A percentile compares a stretch with the other conserved stretches of the same genome.
Evolutionary conservation across 2,888 invertebrate species (phyloP).

Genomic region (Carcina quercana): DNA sequence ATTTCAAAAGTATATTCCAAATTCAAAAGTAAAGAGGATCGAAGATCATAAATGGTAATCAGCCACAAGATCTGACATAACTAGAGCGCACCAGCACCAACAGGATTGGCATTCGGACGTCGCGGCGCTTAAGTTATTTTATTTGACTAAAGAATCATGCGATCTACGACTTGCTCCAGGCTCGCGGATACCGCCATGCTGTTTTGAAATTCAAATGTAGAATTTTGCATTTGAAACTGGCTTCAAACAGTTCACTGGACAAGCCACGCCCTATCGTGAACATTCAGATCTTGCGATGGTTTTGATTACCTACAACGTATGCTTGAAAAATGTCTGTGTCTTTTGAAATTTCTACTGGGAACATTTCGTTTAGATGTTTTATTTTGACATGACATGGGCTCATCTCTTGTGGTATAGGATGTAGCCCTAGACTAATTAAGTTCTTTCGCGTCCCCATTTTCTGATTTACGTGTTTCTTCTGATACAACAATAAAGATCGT

Average conservation of each 20-base stretch:
- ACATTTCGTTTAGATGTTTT: too few relatives aligned
- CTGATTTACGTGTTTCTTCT: too few relatives aligned
- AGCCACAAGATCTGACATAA: conserved; percentile 17
- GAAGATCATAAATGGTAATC: conserved; percentile 4
- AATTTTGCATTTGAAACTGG: conserved; percentile 66
- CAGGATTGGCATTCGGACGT: conserved; percentile 52
- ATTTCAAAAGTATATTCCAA: too few relatives aligned
- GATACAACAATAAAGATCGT: too few relatives aligned
- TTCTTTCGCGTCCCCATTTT: too few relatives aligned
- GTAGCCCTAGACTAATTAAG: too few relatives aligned
- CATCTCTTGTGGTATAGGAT: too few relatives aligned
- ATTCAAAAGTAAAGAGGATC: too few relatives aligned
- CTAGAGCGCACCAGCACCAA: too few relatives aligned
- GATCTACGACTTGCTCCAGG: conserved; percentile 36
- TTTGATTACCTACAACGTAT: conserved; percentile 8
- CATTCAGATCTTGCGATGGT: conserved; percentile 33
- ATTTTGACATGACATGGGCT: too few relatives aligned
- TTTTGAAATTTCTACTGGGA: too few relatives aligned
- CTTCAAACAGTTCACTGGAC: conserved; percentile 42
- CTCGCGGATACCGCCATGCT: conserved; percentile 29
- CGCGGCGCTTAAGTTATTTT: conserved; percentile 48
- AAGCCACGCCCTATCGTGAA: conserved; percentile 30
- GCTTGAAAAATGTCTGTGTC: conserved; percentile 9
- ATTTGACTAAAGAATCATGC: conserved; percentile 57
- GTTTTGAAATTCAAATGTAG: conserved; percentile 70